Percentiles rank a stretch among this genome's conserved stretches.
Conservation (phyloP, 2,113 vertebrate genomes). For the Corythornis vintsioides region DNA sequence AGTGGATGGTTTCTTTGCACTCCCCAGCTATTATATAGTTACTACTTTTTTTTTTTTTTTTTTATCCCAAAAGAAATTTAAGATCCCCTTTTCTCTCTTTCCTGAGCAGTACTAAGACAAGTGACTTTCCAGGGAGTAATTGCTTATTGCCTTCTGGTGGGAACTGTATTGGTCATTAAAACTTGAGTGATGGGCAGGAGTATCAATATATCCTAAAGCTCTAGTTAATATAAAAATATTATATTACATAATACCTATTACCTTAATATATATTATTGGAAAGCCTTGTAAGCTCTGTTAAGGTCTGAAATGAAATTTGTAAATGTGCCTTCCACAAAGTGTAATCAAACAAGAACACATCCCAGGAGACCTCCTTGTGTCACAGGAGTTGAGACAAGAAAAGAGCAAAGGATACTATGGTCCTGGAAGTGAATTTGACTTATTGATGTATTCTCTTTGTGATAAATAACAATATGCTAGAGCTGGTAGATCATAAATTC, state of each 20-base stretch:
- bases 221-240: not conserved
- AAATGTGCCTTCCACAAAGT: not conserved
- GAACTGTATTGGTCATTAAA: not conserved
- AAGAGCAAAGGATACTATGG: not conserved
- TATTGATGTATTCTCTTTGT: not conserved
- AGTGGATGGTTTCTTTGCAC: not conserved
- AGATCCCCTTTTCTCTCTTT: not conserved
- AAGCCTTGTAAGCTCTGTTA: not conserved
- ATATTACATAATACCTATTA: not conserved
- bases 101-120: not conserved
- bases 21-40: not conserved
- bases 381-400: not conserved
- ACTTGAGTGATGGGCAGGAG: not conserved
- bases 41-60: not conserved
- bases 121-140: not conserved
- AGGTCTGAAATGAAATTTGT: not conserved
- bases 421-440: not conserved
- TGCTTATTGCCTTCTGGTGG: not conserved
- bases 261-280: not conserved
- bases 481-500: not conserved
- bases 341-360: not conserved
- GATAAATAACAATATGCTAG: not conserved
- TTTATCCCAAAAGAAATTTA: too few relatives aligned
- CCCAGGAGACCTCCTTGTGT: not conserved
- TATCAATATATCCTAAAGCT: not conserved